Evolutionary conservation across 2,797 vertebrate species (phyloP).

Genomic region (Premnoplex brunnescens): DNA sequence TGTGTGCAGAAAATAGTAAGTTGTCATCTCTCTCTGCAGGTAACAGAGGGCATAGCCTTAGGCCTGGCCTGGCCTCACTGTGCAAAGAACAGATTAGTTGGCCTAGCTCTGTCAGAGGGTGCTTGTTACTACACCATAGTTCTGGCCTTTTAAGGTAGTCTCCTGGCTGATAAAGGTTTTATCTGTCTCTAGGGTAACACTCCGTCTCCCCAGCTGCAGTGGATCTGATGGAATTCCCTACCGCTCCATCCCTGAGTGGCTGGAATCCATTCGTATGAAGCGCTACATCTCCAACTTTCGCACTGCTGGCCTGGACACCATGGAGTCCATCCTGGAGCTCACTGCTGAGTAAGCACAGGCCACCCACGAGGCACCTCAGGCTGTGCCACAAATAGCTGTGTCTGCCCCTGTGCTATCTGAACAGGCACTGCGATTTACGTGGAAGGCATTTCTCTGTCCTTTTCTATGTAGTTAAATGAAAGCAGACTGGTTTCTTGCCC

Average conservation of each 20-base stretch:
- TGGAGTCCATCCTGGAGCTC: conserved; percentile 87
- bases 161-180: neutral
- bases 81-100: neutral
- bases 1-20: neutral
- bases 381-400: neutral
- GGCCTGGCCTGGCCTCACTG: neutral
- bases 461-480: neutral
- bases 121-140: neutral
- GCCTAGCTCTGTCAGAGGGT: neutral
- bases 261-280: conserved; percentile 93
- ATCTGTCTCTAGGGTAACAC: conserved; percentile 68
- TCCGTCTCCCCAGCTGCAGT: conserved; percentile 80
- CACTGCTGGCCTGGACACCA: conserved; percentile 87
- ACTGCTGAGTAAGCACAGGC: conserved; percentile 75
- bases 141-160: neutral
- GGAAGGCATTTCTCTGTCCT: neutral
- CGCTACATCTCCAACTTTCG: conserved; percentile 92
- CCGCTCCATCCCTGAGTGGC: conserved; percentile 87
- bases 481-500: neutral
- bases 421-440: neutral
- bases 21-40: neutral
- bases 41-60: neutral
- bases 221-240: conserved; percentile 81
- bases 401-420: neutral
- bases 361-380: neutral